phyloP scores from a whole-genome alignment of 2,113 vertebrate genomes.

The Polypterus bichir region DNA sequence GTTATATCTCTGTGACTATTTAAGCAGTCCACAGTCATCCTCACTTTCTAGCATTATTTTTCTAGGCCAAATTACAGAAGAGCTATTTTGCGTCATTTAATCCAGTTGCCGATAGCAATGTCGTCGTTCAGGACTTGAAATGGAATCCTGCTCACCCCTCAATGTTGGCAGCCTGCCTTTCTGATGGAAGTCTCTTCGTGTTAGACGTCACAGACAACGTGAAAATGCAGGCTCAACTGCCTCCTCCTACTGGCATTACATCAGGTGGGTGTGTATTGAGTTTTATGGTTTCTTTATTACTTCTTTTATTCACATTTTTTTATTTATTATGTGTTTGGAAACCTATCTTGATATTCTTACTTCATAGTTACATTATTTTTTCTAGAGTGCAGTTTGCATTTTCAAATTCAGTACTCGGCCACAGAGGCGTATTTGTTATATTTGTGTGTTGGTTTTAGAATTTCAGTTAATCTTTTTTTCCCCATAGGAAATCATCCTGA shows the following conservation, averaged over 20 bases:
- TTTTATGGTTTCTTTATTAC: too few species aligned
- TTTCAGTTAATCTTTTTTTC: too few species aligned
- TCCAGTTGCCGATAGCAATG: slow-evolving; percentile 39
- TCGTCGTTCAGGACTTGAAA: slow-evolving; percentile 70
- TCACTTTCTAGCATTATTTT: background rate
- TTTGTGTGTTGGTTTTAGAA: too few species aligned
- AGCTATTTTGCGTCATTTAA: slow-evolving; percentile 64
- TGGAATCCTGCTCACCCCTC: slow-evolving; percentile 70
- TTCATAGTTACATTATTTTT: too few species aligned
- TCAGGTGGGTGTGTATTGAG: slow-evolving; percentile 56
- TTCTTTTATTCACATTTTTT: too few species aligned
- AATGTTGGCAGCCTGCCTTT: slow-evolving; percentile 68
- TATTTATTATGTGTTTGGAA: too few species aligned
- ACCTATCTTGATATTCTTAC: too few species aligned
- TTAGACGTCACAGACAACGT: slow-evolving; percentile 68
- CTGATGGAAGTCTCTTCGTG: slow-evolving; percentile 76
- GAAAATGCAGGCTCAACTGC: slow-evolving; percentile 56
- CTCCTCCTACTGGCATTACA: slow-evolving; percentile 62
- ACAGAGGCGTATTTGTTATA: too few species aligned
- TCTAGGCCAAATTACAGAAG: slow-evolving; percentile 66
- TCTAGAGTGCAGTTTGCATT: too few species aligned
- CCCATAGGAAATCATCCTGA: too few species aligned
- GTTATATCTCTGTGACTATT: background rate
- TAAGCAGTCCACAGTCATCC: background rate
- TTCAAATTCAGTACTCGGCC: too few species aligned